phyloP scores from a whole-genome alignment of 2,113 vertebrate species.

The Murina feae region DNA sequence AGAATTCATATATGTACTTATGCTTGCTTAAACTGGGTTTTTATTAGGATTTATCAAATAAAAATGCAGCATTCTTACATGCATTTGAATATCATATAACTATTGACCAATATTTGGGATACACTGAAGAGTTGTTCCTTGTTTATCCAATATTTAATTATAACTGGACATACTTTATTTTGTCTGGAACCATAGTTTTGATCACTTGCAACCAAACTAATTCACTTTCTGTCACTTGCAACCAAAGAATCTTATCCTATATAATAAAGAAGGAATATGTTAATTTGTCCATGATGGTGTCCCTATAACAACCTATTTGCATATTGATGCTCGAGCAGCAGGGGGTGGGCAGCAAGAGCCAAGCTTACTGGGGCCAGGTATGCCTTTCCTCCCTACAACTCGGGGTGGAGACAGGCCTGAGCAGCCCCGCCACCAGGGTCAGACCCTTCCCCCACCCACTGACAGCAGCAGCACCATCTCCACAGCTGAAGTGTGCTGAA shows the following conservation, averaged over 20 bases:
- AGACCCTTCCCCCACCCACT: too few species aligned
- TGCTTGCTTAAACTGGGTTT: slow-evolving; percentile 3
- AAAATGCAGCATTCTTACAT: neutral
- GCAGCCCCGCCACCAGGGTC: too few species aligned
- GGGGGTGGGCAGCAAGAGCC: too few species aligned
- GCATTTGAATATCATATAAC: neutral
- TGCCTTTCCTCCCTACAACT: too few species aligned
- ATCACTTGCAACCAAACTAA: neutral
- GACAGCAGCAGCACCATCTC: too few species aligned
- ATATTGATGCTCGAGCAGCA: too few species aligned
- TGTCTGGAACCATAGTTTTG: neutral
- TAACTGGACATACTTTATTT: neutral
- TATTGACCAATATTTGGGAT: neutral
- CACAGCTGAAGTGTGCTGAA: too few species aligned
- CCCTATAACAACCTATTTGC: too few species aligned
- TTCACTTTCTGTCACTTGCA: neutral
- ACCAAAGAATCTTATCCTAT: neutral
- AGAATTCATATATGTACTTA: neutral
- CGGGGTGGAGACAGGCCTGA: too few species aligned
- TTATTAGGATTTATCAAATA: neutral
- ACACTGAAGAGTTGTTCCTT: neutral
- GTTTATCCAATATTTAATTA: neutral
- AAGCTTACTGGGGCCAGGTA: too few species aligned
- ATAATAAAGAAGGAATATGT: too few species aligned
- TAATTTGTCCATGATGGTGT: too few species aligned